Evolutionary conservation across 2,888 invertebrate species (phyloP).

Genomic region (Lasiommata megera): DNA sequence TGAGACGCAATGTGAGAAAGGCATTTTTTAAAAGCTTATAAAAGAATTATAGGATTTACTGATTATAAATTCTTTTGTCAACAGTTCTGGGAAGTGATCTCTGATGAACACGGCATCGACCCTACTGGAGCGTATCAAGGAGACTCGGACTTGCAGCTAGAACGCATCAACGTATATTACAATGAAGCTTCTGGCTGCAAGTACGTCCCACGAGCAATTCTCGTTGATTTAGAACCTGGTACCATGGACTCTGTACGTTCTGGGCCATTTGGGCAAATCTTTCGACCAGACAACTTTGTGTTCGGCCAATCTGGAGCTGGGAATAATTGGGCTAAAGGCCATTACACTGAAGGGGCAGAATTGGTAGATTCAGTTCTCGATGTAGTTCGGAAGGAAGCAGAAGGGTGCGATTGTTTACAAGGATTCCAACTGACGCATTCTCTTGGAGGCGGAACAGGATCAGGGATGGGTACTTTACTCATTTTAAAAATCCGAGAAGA

Average conservation of each 20-base stretch:
- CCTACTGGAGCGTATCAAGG: constrained; percentile 80
- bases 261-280: constrained; percentile 84
- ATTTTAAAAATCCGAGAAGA: constrained; percentile 86
- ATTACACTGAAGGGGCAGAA: constrained; percentile 85
- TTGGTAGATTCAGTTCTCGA: constrained; percentile 82
- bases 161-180: constrained; percentile 88
- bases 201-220: constrained; percentile 62
- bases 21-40: too few species aligned
- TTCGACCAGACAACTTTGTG: constrained; percentile 87
- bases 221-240: constrained; percentile 65
- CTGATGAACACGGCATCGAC: constrained; percentile 88
- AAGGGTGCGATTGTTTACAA: constrained; percentile 85
- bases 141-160: constrained; percentile 86
- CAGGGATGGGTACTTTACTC: constrained; percentile 86
- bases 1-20: too few species aligned
- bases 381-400: constrained; percentile 81
- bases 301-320: constrained; percentile 82
- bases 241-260: constrained; percentile 83
- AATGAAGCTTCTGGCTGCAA: constrained; percentile 81
- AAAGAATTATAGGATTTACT: too few species aligned
- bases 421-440: constrained; percentile 85
- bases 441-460: constrained; percentile 87
- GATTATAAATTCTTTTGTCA: too few species aligned
- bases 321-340: constrained; percentile 84
- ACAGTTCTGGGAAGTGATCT: constrained; percentile 92